Conservation (phyloP, 2,888 invertebrate genomes). For the Meghimatium bilineatum region DNA sequence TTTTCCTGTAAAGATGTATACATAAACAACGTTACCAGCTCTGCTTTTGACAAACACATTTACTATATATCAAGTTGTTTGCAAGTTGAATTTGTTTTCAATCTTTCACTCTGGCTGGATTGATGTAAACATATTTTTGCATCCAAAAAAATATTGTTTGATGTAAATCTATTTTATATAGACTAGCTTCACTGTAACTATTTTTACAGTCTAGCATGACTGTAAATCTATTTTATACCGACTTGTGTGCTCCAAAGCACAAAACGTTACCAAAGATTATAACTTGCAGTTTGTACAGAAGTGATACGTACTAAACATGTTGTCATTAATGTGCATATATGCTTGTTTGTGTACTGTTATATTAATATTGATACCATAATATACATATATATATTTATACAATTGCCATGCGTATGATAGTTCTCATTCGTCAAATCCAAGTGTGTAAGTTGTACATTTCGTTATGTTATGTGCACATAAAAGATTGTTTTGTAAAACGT, state of each 20-base stretch:
- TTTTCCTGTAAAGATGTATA: too few species aligned
- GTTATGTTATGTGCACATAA: background rate
- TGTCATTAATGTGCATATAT: background rate
- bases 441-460: background rate
- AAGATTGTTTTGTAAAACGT: background rate
- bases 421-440: background rate
- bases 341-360: conserved; percentile 3
- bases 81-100: too few species aligned
- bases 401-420: background rate
- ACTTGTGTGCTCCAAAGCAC: conserved; percentile 16
- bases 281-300: conserved; percentile 31
- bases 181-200: conserved; percentile 6
- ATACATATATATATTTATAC: conserved; percentile 36
- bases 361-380: conserved; percentile 14
- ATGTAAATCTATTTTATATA: conserved; percentile 7
- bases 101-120: background rate
- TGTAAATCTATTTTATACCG: conserved; percentile 24
- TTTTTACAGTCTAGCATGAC: background rate
- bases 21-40: too few species aligned
- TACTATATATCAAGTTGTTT: too few species aligned
- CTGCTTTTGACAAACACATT: background rate
- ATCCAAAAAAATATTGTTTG: background rate
- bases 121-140: background rate
- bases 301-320: conserved; percentile 21
- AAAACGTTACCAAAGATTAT: conserved; percentile 38